phyloP scores from a whole-genome alignment of 1,140 invertebrate species.

The Stenopsyche tienmushanensis region DNA sequence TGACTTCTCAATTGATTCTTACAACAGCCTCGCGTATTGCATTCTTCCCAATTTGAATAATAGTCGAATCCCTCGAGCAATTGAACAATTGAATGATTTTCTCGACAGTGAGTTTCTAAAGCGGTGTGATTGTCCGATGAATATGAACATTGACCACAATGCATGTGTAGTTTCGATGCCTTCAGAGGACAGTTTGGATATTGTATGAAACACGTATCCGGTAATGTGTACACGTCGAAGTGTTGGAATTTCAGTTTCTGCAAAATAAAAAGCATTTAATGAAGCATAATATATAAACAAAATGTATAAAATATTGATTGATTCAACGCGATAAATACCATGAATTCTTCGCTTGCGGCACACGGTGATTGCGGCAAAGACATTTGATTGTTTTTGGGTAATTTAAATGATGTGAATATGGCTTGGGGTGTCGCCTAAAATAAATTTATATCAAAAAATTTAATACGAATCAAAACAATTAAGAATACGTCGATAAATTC shows the following conservation, averaged over 20 bases:
- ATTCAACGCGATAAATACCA: constrained; percentile 45
- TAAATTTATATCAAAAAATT: constrained; percentile 3
- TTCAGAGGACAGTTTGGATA: constrained; percentile 50
- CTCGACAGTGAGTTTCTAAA: constrained; percentile 53
- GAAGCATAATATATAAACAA: constrained; percentile 7
- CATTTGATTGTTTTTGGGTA: constrained; percentile 70
- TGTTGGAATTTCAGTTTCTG: constrained; percentile 56
- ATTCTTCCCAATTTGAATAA: constrained; percentile 49
- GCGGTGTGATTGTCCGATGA: constrained; percentile 49
- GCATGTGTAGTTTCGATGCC: constrained; percentile 48
- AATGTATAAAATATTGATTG: not conserved
- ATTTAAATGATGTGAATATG: constrained; percentile 90
- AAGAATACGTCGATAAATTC: not conserved
- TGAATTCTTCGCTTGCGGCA: constrained; percentile 57
- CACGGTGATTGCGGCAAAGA: constrained; percentile 51
- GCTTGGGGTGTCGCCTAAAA: constrained; percentile 74
- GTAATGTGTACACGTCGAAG: constrained; percentile 52
- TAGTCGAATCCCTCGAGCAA: constrained; percentile 54
- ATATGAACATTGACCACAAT: constrained; percentile 53
- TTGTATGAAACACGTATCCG: constrained; percentile 48
- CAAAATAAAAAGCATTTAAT: constrained; percentile 32
- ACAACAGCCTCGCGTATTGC: constrained; percentile 53
- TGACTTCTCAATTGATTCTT: constrained; percentile 52
- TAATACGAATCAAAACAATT: constrained; percentile 2
- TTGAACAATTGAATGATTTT: constrained; percentile 49